phyloP scores from a whole-genome alignment of 2,797 vertebrate species.

The Enteromius treurensis region DNA sequence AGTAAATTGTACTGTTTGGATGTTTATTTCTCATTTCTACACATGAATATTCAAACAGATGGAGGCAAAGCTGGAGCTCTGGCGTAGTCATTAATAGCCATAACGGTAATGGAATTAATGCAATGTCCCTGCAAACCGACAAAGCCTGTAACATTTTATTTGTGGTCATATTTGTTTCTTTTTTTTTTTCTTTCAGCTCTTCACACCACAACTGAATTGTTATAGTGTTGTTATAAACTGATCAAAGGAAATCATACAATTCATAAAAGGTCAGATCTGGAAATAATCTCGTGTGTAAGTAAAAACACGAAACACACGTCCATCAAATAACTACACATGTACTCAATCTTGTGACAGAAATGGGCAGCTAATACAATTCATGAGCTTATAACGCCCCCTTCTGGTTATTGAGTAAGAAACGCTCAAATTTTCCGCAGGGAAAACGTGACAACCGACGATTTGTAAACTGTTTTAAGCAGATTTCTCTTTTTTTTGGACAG shows the following conservation, averaged over 20 bases:
- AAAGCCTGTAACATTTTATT: not conserved
- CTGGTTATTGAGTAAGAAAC: not conserved
- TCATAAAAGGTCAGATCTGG: not conserved
- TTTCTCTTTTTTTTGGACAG: not conserved
- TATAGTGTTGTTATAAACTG: not conserved
- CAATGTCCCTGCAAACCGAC: not conserved
- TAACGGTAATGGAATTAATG: conserved; percentile 24
- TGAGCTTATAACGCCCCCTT: conserved; percentile 28
- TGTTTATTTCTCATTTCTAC: not conserved
- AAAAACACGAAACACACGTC: not conserved
- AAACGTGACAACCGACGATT: not conserved
- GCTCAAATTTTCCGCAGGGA: not conserved
- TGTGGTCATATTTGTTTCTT: not conserved
- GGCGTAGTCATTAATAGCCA: conserved; percentile 22
- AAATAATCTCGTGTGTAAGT: not conserved
- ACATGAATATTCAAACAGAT: conserved; percentile 23
- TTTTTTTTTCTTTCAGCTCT: too few relatives aligned
- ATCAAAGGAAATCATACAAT: not conserved
- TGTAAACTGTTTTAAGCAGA: not conserved
- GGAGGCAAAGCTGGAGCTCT: conserved; percentile 33
- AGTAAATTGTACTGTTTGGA: not conserved
- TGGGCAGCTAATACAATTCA: not conserved
- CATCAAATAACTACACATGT: not conserved
- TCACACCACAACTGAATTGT: not conserved
- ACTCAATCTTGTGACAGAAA: not conserved